These are phyloP conservation scores for Euphonia xanthogaster DNA, from an alignment of 2,797 vertebrate species.

Conservation along the genomic window DNA sequence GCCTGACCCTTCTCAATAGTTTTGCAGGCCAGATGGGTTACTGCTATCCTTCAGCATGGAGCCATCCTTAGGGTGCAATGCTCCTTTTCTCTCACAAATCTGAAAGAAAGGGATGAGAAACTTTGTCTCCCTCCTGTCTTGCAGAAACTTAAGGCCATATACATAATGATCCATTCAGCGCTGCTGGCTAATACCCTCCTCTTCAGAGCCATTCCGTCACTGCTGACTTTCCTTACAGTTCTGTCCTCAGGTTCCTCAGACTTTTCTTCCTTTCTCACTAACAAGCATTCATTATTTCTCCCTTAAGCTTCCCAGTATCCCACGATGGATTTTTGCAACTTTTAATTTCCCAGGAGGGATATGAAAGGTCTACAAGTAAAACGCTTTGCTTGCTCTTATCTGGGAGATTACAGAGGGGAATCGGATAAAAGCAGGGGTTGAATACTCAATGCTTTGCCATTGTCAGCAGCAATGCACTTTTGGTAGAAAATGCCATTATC, in stretches of 20 bases:
- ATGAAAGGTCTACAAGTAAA: conserved; percentile 18
- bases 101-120: not conserved
- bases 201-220: not conserved
- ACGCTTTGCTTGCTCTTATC: conserved; percentile 37
- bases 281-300: not conserved
- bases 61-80: not conserved
- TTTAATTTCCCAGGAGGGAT: conserved; percentile 47
- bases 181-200: not conserved
- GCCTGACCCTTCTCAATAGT: not conserved
- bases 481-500: not conserved
- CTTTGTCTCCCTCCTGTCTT: not conserved
- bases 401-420: conserved; percentile 6
- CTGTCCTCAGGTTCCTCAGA: not conserved
- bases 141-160: not conserved
- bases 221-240: not conserved
- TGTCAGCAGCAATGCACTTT: conserved; percentile 2
- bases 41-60: not conserved
- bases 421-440: not conserved
- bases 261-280: not conserved
- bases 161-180: not conserved
- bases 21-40: not conserved
- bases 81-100: not conserved
- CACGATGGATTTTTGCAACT: not conserved
- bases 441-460: not conserved
- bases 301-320: not conserved